Evolutionary conservation across 2,888 invertebrate species (phyloP).

Genomic region (Serripes groenlandicus): DNA sequence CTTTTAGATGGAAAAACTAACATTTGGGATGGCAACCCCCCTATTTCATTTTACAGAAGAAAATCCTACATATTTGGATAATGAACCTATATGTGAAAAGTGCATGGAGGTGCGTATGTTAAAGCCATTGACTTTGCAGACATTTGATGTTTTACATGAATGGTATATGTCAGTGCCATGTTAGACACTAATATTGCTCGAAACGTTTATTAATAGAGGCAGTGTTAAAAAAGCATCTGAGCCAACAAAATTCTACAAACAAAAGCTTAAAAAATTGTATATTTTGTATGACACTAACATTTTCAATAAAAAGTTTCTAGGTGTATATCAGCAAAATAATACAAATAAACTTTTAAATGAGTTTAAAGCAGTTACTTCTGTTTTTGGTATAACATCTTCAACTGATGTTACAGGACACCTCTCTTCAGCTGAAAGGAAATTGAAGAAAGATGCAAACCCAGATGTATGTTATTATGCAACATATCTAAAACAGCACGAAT

Average conservation of each 20-base stretch:
- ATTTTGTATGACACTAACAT: slow-evolving; percentile 37
- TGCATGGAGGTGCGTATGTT: not conserved
- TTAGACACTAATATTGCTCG: slow-evolving; percentile 34
- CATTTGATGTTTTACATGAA: slow-evolving; percentile 28
- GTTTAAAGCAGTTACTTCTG: slow-evolving; percentile 39
- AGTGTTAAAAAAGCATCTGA: not conserved
- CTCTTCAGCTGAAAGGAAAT: slow-evolving; percentile 27
- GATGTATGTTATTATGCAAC: slow-evolving; percentile 57
- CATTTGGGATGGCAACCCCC: slow-evolving; percentile 1
- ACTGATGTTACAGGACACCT: slow-evolving; percentile 30
- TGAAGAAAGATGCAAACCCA: slow-evolving; percentile 26
- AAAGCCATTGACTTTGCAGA: slow-evolving; percentile 19
- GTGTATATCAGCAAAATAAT: slow-evolving; percentile 41
- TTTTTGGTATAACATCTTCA: slow-evolving; percentile 41
- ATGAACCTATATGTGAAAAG: not conserved
- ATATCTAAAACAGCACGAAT: slow-evolving; percentile 36
- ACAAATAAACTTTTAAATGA: slow-evolving; percentile 41
- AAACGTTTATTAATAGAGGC: slow-evolving; percentile 29
- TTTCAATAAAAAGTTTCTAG: slow-evolving; percentile 42
- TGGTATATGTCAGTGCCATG: slow-evolving; percentile 41
- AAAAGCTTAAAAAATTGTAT: slow-evolving; percentile 38
- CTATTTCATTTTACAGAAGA: slow-evolving; percentile 8
- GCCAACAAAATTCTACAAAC: not conserved
- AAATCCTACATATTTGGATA: not conserved
- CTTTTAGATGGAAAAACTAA: not conserved